These are phyloP conservation scores for Ceratina calcarata DNA, from an alignment of 1,140 invertebrate species.

Conservation along the genomic window DNA sequence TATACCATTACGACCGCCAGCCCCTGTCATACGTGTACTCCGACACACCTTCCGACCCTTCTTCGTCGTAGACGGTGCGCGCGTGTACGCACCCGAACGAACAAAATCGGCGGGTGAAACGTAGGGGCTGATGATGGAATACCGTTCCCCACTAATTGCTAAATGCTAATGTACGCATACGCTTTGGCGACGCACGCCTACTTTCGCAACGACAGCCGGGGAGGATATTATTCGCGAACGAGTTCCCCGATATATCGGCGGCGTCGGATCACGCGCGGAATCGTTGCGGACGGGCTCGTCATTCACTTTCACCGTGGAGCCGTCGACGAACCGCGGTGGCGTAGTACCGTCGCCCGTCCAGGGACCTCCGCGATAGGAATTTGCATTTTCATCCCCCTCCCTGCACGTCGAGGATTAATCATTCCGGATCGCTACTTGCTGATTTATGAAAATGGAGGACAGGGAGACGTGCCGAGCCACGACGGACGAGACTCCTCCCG, in stretches of 20 bases:
- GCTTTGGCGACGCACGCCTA: constrained; percentile 52
- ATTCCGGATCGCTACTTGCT: constrained; percentile 49
- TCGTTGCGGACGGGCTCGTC: constrained; percentile 32
- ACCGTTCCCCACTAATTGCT: constrained; percentile 62
- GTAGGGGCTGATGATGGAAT: background rate
- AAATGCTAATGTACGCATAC: constrained; percentile 67
- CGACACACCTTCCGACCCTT: too few species aligned
- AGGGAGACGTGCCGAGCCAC: background rate
- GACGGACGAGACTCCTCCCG: background rate
- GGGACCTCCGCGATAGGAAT: constrained; percentile 30
- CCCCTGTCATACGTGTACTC: background rate
- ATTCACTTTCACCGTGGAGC: constrained; percentile 19
- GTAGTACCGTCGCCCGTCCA: constrained; percentile 10
- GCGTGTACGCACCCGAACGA: constrained; percentile 12
- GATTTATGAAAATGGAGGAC: constrained; percentile 48
- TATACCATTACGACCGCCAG: constrained; percentile 31
- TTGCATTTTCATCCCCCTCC: constrained; percentile 32
- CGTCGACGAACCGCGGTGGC: background rate
- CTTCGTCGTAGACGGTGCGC: background rate
- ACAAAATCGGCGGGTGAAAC: background rate
- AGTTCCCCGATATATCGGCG: constrained; percentile 16
- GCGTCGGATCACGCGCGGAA: constrained; percentile 14
- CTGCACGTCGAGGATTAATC: constrained; percentile 39
- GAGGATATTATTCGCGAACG: constrained; percentile 36
- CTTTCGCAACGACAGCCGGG: constrained; percentile 35